Evolutionary conservation across 2,113 vertebrate genomes (phyloP).

Genomic region (Cyanistes caeruleus): DNA sequence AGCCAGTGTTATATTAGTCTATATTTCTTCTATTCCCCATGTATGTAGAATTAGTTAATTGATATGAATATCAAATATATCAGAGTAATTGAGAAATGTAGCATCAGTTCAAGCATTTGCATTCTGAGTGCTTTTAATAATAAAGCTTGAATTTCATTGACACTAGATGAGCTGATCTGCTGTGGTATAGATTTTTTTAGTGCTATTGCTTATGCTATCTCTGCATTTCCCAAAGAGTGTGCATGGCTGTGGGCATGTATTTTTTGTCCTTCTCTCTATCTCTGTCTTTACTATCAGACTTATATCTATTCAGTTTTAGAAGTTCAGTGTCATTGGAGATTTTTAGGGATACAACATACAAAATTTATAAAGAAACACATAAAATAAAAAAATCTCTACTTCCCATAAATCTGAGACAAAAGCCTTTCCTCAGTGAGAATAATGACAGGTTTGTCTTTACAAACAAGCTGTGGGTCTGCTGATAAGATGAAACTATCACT

Average conservation of each 20-base stretch:
- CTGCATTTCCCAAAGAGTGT: background rate
- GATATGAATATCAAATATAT: background rate
- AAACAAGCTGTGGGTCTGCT: too few relatives aligned
- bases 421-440: background rate
- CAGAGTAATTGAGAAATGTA: background rate
- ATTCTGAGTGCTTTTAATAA: background rate
- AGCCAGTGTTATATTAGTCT: background rate
- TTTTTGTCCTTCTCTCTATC: background rate
- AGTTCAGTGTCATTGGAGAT: background rate
- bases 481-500: too few relatives aligned
- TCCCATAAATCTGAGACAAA: background rate
- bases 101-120: background rate
- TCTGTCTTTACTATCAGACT: background rate
- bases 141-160: background rate
- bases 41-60: background rate
- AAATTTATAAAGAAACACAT: background rate
- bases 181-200: background rate
- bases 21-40: background rate
- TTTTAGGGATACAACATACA: background rate
- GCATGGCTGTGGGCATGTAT: background rate
- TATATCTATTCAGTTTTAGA: background rate
- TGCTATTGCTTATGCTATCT: background rate
- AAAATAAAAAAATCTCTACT: background rate
- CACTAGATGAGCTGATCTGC: background rate
- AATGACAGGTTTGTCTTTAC: too few relatives aligned